Conservation (phyloP, 2,113 vertebrate species). For the Syngnathus typhle region DNA sequence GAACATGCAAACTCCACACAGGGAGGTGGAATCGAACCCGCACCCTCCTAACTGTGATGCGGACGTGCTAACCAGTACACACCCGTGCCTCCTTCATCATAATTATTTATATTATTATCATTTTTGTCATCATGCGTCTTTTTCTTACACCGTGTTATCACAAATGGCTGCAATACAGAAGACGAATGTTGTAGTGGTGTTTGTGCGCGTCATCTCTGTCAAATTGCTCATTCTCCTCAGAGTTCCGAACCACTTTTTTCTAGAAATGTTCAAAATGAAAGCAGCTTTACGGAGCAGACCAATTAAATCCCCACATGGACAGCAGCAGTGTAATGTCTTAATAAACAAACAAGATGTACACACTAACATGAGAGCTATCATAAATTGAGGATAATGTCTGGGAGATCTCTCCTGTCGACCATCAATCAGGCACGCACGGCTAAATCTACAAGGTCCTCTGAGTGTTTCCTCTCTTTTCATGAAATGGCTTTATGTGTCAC, state of each 20-base stretch:
- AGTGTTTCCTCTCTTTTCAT: conserved; percentile 36
- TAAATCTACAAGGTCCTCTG: conserved; percentile 25
- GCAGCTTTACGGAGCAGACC: not conserved
- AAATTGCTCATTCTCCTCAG: conserved; percentile 1
- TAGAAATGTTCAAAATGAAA: conserved; percentile 16
- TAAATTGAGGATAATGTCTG: conserved; percentile 22
- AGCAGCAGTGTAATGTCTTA: conserved; percentile 9
- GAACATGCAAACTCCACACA: too few species aligned
- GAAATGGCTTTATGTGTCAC: conserved; percentile 33
- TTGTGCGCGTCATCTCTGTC: conserved; percentile 2
- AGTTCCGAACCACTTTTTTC: conserved; percentile 21
- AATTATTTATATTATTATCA: not conserved
- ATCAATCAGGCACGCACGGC: conserved; percentile 20
- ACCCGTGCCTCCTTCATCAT: too few species aligned
- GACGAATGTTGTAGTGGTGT: not conserved
- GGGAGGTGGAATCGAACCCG: too few species aligned
- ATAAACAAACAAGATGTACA: conserved; percentile 8
- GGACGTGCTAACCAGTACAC: too few species aligned
- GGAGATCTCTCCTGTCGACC: conserved; percentile 12
- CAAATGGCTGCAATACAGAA: not conserved
- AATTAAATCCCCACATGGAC: conserved; percentile 14
- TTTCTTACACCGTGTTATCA: not conserved
- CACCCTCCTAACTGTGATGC: too few species aligned
- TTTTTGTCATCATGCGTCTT: not conserved
- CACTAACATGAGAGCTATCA: not conserved